These are phyloP conservation scores for Acomys russatus DNA, from an alignment of 2,797 vertebrate genomes.

Conservation along the genomic window DNA sequence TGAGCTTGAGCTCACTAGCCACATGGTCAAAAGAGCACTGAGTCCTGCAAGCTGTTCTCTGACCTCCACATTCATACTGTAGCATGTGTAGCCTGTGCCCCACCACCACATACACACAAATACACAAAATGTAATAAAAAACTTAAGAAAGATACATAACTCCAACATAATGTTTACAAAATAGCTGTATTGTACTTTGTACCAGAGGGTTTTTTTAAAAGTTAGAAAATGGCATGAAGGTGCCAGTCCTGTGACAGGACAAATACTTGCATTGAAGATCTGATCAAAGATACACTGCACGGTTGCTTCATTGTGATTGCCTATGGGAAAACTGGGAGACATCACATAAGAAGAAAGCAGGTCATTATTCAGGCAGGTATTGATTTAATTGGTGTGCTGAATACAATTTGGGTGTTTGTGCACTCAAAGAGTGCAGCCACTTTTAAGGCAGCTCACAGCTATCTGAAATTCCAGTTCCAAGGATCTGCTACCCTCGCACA, in stretches of 20 bases:
- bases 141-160: background rate
- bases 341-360: conserved; percentile 18
- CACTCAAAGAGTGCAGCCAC: background rate
- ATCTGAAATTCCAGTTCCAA: no score
- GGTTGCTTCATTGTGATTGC: background rate
- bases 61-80: background rate
- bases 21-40: background rate
- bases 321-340: background rate
- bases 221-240: background rate
- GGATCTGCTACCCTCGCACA: no score
- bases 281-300: background rate
- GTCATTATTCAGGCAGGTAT: background rate
- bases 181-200: background rate
- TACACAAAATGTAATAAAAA: background rate
- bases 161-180: conserved; percentile 58
- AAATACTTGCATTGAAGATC: conserved; percentile 6
- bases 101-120: background rate
- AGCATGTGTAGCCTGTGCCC: background rate
- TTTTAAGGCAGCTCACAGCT: background rate
- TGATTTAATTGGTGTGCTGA: conserved; percentile 40
- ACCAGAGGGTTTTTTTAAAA: conserved; percentile 8
- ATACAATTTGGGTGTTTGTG: background rate
- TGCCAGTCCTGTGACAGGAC: background rate
- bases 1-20: background rate
- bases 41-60: background rate